Evolutionary conservation across 2,888 invertebrate genomes (phyloP).

Genomic region (Sarcophaga subvicina): DNA sequence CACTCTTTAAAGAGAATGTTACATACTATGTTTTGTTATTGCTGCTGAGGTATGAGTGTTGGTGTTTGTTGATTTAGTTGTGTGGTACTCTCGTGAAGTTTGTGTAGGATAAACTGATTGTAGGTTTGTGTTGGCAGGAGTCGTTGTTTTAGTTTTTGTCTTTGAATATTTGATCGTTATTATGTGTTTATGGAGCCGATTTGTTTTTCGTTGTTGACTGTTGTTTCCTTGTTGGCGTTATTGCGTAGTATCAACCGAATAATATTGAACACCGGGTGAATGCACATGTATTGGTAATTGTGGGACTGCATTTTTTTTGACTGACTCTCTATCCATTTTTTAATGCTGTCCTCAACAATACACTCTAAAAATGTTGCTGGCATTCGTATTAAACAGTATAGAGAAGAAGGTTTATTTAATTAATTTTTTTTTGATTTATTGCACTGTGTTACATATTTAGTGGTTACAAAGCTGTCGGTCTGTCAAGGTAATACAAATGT

Average conservation of each 20-base stretch:
- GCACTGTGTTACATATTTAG: no score
- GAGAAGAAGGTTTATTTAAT: no score
- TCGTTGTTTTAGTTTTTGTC: not conserved
- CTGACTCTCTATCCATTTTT: not conserved
- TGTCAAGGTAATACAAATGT: no score
- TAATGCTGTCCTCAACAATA: constrained; percentile 4
- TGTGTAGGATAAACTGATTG: constrained; percentile 19
- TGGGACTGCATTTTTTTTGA: not conserved
- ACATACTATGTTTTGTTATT: not conserved
- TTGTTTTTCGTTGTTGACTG: constrained; percentile 23
- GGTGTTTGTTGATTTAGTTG: constrained; percentile 1
- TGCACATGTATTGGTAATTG: not conserved
- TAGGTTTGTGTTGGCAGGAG: constrained; percentile 39
- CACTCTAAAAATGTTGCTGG: not conserved
- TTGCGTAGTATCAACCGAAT: constrained; percentile 59
- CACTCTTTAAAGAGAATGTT: not conserved
- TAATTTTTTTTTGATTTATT: no score
- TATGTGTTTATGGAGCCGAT: constrained; percentile 31
- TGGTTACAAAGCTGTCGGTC: no score
- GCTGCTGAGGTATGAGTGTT: constrained; percentile 23
- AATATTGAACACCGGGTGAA: constrained; percentile 54
- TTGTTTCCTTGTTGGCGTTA: constrained; percentile 51
- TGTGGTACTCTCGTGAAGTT: constrained; percentile 8
- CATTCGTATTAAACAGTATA: no score
- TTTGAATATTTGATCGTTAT: constrained; percentile 51